These are phyloP conservation scores for Neodon shergylaensis DNA, from an alignment of 2,113 vertebrate species.

Conservation along the genomic window DNA sequence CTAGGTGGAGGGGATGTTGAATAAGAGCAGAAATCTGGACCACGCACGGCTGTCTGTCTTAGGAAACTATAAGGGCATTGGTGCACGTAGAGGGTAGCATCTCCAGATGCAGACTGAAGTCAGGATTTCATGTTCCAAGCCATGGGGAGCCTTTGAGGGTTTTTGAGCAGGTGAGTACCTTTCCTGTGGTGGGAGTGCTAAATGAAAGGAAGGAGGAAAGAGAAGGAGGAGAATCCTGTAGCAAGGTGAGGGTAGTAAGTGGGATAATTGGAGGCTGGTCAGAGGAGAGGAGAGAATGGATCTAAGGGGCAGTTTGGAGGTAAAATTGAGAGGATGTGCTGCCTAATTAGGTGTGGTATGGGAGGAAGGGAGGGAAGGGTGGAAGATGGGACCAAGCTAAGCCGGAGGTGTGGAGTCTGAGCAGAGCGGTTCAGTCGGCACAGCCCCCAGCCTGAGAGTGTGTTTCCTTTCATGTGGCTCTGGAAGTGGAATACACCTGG, in stretches of 20 bases:
- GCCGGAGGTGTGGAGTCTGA: not conserved
- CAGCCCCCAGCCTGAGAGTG: not conserved
- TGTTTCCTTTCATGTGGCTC: not conserved
- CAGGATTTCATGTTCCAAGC: not conserved
- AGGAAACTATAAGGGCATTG: not conserved
- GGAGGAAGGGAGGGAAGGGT: not conserved
- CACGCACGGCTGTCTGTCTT: not conserved
- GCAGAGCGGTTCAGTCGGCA: not conserved
- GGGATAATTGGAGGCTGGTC: not conserved
- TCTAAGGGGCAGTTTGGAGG: conserved; percentile 4
- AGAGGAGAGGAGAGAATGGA: not conserved
- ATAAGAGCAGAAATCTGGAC: not conserved
- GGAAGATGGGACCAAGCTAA: not conserved
- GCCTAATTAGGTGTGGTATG: not conserved
- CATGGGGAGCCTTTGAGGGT: not conserved
- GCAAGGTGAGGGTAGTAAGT: not conserved
- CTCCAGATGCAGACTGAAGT: not conserved
- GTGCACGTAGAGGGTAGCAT: not conserved
- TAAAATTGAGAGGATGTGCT: not conserved
- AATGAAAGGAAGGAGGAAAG: not conserved
- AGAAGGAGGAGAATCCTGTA: not conserved
- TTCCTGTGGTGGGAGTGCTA: not conserved
- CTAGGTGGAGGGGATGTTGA: not conserved
- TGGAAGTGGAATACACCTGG: not conserved
- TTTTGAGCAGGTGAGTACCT: not conserved